A percentile compares a stretch with the other conserved stretches of the same genome.
These are phyloP conservation scores for Gallinago solitaria DNA, from an alignment of 2,797 vertebrate species.

Conservation along the genomic window DNA sequence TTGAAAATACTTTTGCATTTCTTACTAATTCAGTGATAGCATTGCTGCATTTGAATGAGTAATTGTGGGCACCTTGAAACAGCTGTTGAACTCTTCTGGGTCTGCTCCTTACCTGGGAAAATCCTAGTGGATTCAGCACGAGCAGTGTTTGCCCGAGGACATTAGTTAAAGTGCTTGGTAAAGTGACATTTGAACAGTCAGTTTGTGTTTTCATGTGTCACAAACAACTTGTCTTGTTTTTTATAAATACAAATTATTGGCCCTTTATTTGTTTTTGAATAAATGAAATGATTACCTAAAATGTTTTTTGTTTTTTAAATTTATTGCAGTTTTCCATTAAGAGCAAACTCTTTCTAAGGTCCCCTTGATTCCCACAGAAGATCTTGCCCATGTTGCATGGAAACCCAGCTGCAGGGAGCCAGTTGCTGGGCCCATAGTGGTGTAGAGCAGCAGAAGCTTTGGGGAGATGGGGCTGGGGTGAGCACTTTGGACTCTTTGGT, in stretches of 20 bases:
- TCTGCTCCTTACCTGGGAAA: not conserved
- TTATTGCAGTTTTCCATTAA: slow-evolving; percentile 17
- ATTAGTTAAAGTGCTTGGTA: not conserved
- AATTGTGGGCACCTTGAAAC: not conserved
- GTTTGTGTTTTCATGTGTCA: not conserved
- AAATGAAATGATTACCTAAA: not conserved
- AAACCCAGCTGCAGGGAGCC: not conserved
- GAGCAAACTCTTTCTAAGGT: not conserved
- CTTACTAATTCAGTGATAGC: not conserved
- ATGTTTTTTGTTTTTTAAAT: not conserved
- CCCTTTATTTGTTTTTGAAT: not conserved
- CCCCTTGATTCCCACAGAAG: not conserved
- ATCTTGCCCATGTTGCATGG: not conserved
- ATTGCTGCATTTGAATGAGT: not conserved
- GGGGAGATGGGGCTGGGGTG: not conserved
- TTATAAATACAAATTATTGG: not conserved
- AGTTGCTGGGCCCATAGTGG: not conserved
- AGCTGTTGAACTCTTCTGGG: not conserved
- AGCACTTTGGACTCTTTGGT: not conserved
- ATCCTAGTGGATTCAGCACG: not conserved
- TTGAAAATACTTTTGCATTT: slow-evolving; percentile 6
- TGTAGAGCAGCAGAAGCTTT: slow-evolving; percentile 1
- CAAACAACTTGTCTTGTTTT: not conserved
- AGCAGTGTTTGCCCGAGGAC: not conserved
- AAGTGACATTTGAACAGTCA: not conserved